Conservation (phyloP, 2,797 vertebrate species). For the Acridotheres tristis region DNA sequence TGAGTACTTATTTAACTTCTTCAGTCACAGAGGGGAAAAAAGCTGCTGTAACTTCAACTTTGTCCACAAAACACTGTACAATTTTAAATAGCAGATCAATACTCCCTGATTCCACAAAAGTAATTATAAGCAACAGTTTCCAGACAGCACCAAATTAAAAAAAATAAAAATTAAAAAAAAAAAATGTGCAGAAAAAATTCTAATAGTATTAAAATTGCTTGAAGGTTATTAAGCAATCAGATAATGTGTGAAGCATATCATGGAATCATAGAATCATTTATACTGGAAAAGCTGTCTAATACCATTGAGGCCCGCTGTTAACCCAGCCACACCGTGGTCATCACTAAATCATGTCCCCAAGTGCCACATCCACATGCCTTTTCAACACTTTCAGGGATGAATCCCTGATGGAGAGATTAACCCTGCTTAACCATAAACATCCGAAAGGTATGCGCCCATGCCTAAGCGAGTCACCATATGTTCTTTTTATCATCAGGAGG, state of each 20-base stretch:
- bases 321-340: neutral
- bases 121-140: neutral
- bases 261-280: neutral
- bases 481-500: neutral
- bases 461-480: neutral
- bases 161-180: neutral
- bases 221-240: neutral
- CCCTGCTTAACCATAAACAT: neutral
- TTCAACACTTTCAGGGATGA: neutral
- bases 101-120: neutral
- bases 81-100: neutral
- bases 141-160: neutral
- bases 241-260: neutral
- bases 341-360: neutral
- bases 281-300: neutral
- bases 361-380: neutral
- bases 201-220: neutral
- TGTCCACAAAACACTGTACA: neutral
- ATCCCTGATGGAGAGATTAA: neutral
- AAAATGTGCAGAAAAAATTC: neutral
- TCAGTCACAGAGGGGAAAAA: neutral
- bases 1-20: neutral
- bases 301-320: accelerated
- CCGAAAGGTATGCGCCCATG: neutral
- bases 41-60: neutral